phyloP scores from a whole-genome alignment of 2,113 vertebrate species.

The Nicator chloris region DNA sequence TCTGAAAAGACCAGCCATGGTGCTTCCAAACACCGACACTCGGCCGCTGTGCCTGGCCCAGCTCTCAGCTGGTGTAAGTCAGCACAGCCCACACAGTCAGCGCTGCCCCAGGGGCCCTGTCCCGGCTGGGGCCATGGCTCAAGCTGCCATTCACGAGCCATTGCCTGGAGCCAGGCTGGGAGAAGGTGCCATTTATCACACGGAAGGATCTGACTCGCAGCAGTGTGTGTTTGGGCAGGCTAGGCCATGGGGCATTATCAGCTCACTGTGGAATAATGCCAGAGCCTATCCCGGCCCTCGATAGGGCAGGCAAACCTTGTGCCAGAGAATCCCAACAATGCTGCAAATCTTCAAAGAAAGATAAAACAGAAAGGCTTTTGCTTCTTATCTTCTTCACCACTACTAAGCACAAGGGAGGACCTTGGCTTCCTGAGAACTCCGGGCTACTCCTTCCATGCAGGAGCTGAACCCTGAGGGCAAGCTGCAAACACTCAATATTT shows the following conservation, averaged over 20 bases:
- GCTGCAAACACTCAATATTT: background rate
- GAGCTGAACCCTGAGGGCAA: background rate
- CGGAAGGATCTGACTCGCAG: background rate
- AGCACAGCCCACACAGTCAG: background rate
- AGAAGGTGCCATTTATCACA: background rate
- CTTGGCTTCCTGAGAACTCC: background rate
- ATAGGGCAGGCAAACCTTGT: background rate
- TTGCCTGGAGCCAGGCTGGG: background rate
- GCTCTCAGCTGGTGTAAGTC: background rate
- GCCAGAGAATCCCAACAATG: slow-evolving; percentile 41
- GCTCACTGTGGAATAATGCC: background rate
- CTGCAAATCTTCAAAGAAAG: slow-evolving; percentile 39
- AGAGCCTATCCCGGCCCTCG: background rate
- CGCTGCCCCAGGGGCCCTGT: fast-evolving
- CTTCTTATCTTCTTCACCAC: slow-evolving; percentile 34
- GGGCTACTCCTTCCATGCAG: background rate
- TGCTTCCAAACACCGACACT: background rate
- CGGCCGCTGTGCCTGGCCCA: fast-evolving
- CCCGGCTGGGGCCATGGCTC: background rate
- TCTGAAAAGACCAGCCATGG: fast-evolving
- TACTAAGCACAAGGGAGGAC: background rate
- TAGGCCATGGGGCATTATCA: background rate
- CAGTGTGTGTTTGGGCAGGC: background rate
- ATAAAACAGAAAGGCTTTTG: slow-evolving; percentile 14
- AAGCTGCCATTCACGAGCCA: background rate